phyloP scores from a whole-genome alignment of 2,797 vertebrate species.

The Sternarchorhynchus goeldii region DNA sequence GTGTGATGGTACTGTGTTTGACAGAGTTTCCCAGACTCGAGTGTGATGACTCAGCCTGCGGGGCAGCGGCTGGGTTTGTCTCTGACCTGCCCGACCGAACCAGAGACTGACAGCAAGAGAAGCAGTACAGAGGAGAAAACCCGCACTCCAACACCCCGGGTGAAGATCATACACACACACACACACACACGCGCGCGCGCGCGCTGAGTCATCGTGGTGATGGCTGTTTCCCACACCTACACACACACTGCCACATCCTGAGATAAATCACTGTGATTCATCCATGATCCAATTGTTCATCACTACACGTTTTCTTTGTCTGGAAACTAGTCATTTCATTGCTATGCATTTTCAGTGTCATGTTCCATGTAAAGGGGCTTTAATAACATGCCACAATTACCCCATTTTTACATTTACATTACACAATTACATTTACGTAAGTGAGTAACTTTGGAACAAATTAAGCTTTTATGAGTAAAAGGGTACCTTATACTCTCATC shows the following conservation, averaged over 20 bases:
- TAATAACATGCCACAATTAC: no score
- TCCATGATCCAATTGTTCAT: neutral
- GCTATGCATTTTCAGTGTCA: neutral
- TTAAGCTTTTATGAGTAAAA: neutral
- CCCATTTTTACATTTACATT: neutral
- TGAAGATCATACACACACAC: neutral
- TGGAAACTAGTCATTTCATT: neutral
- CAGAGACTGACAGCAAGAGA: constrained; percentile 45
- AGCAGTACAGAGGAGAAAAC: constrained; percentile 43
- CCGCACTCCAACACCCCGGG: constrained; percentile 44
- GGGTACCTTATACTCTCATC: no score
- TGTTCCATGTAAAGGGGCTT: no score
- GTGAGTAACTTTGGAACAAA: neutral
- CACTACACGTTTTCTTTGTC: neutral
- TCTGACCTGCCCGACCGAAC: constrained; percentile 42
- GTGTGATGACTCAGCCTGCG: constrained; percentile 42
- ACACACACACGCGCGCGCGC: no score
- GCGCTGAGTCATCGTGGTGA: neutral
- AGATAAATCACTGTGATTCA: constrained; percentile 27
- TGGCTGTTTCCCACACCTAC: constrained; percentile 2
- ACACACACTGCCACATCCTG: constrained; percentile 30
- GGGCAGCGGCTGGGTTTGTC: constrained; percentile 47
- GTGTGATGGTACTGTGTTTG: constrained; percentile 14
- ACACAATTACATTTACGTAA: neutral
- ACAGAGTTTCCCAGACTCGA: constrained; percentile 49